These are phyloP conservation scores for Heliothis peltigera DNA, from an alignment of 2,888 invertebrate species.

Conservation along the genomic window DNA sequence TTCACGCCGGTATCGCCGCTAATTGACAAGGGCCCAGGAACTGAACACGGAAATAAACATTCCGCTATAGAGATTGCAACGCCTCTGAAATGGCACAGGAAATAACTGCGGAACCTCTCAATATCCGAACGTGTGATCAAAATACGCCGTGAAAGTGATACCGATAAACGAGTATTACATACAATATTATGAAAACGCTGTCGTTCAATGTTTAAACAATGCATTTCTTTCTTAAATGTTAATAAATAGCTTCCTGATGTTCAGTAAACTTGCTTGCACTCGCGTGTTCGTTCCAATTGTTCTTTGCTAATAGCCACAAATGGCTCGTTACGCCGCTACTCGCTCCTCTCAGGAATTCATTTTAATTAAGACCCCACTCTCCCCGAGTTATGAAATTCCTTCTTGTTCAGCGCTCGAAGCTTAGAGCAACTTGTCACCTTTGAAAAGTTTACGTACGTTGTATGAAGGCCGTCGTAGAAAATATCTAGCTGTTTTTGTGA, in stretches of 20 bases:
- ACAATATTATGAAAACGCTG: slow-evolving; percentile 30
- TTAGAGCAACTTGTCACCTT: slow-evolving; percentile 12
- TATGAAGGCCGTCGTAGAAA: not conserved
- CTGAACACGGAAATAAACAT: slow-evolving; percentile 24
- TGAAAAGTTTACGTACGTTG: not conserved
- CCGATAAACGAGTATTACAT: slow-evolving; percentile 5
- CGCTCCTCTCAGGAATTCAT: slow-evolving; percentile 66
- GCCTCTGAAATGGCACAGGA: slow-evolving; percentile 14
- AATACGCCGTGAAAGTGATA: slow-evolving; percentile 25
- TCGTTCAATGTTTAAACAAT: slow-evolving; percentile 18
- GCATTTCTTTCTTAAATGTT: slow-evolving; percentile 44
- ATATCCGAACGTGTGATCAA: slow-evolving; percentile 30
- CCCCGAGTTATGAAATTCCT: slow-evolving; percentile 56
- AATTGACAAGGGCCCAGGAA: slow-evolving; percentile 24
- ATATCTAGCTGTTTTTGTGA: no score
- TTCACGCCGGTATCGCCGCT: slow-evolving; percentile 9
- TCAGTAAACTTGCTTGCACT: slow-evolving; percentile 42
- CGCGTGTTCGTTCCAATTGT: slow-evolving; percentile 58
- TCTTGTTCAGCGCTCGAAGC: slow-evolving; percentile 31
- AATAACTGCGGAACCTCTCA: slow-evolving; percentile 22
- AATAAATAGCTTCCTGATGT: slow-evolving; percentile 56
- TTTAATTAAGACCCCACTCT: slow-evolving; percentile 72
- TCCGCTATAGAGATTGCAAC: slow-evolving; percentile 3
- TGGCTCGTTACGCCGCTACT: slow-evolving; percentile 65
- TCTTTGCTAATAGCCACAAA: slow-evolving; percentile 65